Conservation (phyloP, 1,140 invertebrate genomes). For the Lordiphosa stackelbergi region DNA sequence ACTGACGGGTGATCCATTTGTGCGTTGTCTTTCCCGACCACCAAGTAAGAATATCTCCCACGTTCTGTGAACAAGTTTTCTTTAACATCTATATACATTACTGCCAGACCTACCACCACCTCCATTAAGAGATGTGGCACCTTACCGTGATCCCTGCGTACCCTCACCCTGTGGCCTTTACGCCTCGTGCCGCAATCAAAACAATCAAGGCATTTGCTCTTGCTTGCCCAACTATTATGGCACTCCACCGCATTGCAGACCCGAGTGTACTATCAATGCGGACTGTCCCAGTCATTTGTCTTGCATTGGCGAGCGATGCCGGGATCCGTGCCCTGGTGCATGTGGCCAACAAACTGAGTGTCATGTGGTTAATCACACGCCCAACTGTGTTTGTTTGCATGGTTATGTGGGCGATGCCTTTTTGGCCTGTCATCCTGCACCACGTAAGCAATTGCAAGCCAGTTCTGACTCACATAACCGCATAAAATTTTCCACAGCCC, state of each 20-base stretch:
- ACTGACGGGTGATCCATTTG: constrained; percentile 85
- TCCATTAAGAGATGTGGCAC: constrained; percentile 71
- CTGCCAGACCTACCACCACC: constrained; percentile 52
- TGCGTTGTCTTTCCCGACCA: constrained; percentile 74
- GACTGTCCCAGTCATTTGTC: constrained; percentile 85
- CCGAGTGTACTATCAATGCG: constrained; percentile 86
- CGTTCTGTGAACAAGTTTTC: not conserved
- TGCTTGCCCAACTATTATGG: constrained; percentile 86
- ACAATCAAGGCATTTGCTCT: constrained; percentile 85
- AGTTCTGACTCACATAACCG: constrained; percentile 1
- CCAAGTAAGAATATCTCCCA: constrained; percentile 78
- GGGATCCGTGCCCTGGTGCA: constrained; percentile 85
- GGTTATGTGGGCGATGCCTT: constrained; percentile 90
- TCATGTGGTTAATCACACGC: constrained; percentile 89
- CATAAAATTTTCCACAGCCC: constrained; percentile 32
- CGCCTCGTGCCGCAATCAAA: constrained; percentile 84
- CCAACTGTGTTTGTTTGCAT: constrained; percentile 85
- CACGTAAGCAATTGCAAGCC: constrained; percentile 54
- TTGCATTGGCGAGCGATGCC: constrained; percentile 84
- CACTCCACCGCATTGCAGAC: constrained; percentile 85
- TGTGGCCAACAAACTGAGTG: constrained; percentile 90
- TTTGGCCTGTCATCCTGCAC: constrained; percentile 80
- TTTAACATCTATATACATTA: constrained; percentile 10
- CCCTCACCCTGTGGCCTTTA: constrained; percentile 90
- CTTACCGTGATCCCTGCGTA: constrained; percentile 80